A percentile compares a stretch with the other conserved stretches of the same genome.
These are phyloP conservation scores for Cantharis rufa DNA, from an alignment of 2,888 invertebrate species.

Conservation along the genomic window DNA sequence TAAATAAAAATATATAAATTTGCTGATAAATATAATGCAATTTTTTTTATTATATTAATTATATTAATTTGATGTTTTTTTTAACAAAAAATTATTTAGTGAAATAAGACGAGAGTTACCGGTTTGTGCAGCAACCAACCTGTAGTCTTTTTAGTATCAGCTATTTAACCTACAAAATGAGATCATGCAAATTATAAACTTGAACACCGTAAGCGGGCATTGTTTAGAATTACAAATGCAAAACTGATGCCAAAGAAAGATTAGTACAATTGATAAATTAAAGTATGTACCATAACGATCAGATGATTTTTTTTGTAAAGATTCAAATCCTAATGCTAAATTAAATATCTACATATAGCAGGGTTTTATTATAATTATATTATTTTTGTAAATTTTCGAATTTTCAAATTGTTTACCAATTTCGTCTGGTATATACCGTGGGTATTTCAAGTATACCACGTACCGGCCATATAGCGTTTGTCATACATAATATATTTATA, in stretches of 20 bases:
- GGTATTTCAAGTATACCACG: background rate
- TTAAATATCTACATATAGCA: too few species aligned
- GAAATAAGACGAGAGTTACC: slow-evolving; percentile 6
- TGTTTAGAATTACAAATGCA: slow-evolving; percentile 10
- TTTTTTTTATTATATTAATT: background rate
- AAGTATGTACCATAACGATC: background rate
- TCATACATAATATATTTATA: background rate
- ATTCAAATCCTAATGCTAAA: background rate
- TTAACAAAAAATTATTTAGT: background rate
- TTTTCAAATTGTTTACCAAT: background rate
- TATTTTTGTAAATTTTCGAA: background rate
- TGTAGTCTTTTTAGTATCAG: slow-evolving; percentile 1
- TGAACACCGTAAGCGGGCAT: slow-evolving; percentile 4
- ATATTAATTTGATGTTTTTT: background rate
- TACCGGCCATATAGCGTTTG: background rate
- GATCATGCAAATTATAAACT: slow-evolving; percentile 13
- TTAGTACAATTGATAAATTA: background rate
- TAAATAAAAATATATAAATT: background rate
- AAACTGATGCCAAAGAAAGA: slow-evolving; percentile 4
- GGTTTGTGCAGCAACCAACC: background rate
- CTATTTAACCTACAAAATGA: slow-evolving; percentile 20
- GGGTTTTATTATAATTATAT: too few species aligned
- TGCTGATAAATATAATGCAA: too few species aligned
- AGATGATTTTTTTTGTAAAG: background rate
- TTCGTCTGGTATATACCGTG: background rate